Evolutionary conservation across 2,888 invertebrate genomes (phyloP).

Genomic region (Dynastes hyllus): DNA sequence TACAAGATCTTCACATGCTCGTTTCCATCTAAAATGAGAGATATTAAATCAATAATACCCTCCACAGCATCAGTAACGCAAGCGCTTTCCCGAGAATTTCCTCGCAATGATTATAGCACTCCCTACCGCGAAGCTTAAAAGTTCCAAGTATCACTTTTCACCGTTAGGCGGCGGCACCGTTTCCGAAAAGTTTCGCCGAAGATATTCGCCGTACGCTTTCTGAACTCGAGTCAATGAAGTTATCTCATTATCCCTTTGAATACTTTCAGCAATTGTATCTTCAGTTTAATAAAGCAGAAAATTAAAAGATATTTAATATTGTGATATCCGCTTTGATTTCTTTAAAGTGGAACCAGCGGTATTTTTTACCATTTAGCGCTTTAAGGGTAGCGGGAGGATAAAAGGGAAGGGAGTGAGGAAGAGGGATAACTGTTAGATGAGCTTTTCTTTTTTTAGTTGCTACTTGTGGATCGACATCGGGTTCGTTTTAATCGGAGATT

Average conservation of each 20-base stretch:
- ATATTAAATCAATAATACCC: conserved; percentile 53
- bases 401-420: too few relatives aligned
- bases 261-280: conserved; percentile 67
- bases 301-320: conserved; percentile 68
- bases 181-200: conserved; percentile 31
- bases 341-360: conserved; percentile 56
- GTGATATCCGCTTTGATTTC: conserved; percentile 64
- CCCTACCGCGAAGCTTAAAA: background rate
- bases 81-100: conserved; percentile 44
- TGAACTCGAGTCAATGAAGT: conserved; percentile 58
- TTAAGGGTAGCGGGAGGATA: background rate
- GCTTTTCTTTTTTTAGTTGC: conserved; percentile 21
- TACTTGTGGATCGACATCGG: conserved; percentile 22
- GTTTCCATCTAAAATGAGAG: conserved; percentile 9
- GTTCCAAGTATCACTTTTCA: conserved; percentile 53
- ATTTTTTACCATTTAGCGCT: conserved; percentile 37
- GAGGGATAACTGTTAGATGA: too few relatives aligned
- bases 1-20: conserved; percentile 29
- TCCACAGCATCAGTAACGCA: conserved; percentile 51
- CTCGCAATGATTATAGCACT: background rate
- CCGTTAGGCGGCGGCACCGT: conserved; percentile 54
- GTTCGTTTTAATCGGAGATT: conserved; percentile 35
- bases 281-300: conserved; percentile 67
- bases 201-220: conserved; percentile 36
- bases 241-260: conserved; percentile 68